Evolutionary conservation across 2,797 vertebrate genomes (phyloP).

Genomic region (Scleropages formosus): DNA sequence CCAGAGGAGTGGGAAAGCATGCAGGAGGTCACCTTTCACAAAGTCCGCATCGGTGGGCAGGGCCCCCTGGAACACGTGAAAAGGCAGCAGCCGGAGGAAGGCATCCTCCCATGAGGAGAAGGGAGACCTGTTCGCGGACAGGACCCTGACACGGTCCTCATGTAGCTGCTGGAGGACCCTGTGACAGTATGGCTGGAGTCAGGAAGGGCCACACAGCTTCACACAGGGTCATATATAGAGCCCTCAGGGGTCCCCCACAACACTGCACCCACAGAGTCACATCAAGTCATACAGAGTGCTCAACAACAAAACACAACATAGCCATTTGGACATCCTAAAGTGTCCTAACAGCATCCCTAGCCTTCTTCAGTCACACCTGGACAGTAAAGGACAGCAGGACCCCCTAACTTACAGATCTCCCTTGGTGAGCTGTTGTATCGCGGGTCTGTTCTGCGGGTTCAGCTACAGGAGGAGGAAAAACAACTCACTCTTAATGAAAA

Average conservation of each 20-base stretch:
- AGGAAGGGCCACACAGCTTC: background rate
- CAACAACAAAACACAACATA: background rate
- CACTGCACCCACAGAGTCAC: background rate
- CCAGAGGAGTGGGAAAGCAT: conserved; percentile 44
- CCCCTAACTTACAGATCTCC: conserved; percentile 83
- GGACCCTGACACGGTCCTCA: conserved; percentile 79
- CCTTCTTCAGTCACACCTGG: background rate
- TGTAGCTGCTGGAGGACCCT: conserved; percentile 87
- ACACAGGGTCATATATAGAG: background rate
- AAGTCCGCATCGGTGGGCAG: conserved; percentile 83
- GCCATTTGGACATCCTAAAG: background rate
- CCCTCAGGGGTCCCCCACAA: too few species aligned
- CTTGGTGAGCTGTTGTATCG: conserved; percentile 82
- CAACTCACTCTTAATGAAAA: background rate
- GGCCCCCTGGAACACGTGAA: conserved; percentile 89
- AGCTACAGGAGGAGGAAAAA: conserved; percentile 38
- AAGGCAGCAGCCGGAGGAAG: conserved; percentile 84
- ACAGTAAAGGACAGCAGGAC: background rate
- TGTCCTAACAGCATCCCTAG: background rate
- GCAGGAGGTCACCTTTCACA: conserved; percentile 72
- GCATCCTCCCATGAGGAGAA: conserved; percentile 83
- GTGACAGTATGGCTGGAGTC: background rate
- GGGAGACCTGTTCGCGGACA: conserved; percentile 73
- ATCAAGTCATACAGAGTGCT: background rate
- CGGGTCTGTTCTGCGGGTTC: conserved; percentile 80